Evolutionary conservation across 2,888 invertebrate species (phyloP), one percentile per base, ranked within the genome.

Genomic region (Pachydiplax longipennis): DNA sequence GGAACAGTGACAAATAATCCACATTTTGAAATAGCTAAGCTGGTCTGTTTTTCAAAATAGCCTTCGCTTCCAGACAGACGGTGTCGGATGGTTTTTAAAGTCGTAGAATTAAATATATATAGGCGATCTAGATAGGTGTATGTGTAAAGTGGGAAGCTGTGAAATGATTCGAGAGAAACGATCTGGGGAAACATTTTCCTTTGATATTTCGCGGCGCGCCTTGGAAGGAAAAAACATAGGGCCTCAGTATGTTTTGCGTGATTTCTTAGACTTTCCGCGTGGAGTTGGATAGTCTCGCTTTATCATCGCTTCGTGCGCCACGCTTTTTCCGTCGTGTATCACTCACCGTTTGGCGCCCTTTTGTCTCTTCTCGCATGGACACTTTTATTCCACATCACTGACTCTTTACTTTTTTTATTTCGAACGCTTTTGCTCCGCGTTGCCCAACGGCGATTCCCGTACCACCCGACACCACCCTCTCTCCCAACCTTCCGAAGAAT

Each of bases 391-490:
- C 22, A 40, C 37, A n/a, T 48, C 31, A 65, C 61, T 37, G 61
- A 37, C 37, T 65, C 61, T 61, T 31, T 65, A 25, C 53, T 25
- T 31, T 83, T n/a, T 61, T 35, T 37, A 31, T 58, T 61, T 25
- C 87, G 18, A 65, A 18, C 87, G 87, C n/a, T n/a, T n/a, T n/a
- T n/a, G n/a, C 58, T 18, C 61, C 65, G 6, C 37, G 22, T 87
- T 87, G 87, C 87, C 61, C 87, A 87, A 87, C 58, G 61, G 61
- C 87, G 87, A 37, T 61, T 58, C 22, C n/a, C 87, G 87, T 87
- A 87, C 87, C 87, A 87, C 87, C 22, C 87, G 5, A 65, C 65
- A n/a, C 0, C n/a, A 65, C 61, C 61, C 61, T 61, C 61, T n/a
- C 61, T 61, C n/a, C 61, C 37, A 87, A 65, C 35, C 87, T 61